These are phyloP conservation scores for Xestia ashworthii DNA, from an alignment of 2,888 invertebrate species.

Conservation along the genomic window DNA sequence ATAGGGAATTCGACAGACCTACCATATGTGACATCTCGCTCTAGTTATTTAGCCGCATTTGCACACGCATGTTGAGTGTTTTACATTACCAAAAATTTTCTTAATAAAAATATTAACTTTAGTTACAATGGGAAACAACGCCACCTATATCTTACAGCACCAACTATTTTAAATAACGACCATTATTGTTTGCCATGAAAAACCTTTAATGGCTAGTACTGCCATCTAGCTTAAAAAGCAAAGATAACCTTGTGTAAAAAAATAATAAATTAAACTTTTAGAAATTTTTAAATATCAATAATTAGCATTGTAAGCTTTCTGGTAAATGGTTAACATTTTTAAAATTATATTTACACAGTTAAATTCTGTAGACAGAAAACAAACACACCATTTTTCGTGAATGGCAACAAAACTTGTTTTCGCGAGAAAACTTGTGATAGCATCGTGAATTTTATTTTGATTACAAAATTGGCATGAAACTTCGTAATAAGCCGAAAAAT, in stretches of 20 bases:
- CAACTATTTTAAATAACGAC: background rate
- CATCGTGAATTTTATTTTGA: slow-evolving; percentile 88
- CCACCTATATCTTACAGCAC: background rate
- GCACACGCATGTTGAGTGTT: too few species aligned
- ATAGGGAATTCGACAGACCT: too few species aligned
- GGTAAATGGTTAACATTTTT: background rate
- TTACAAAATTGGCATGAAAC: slow-evolving; percentile 81
- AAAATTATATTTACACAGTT: background rate
- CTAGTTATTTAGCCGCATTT: too few species aligned
- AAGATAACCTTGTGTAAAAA: background rate
- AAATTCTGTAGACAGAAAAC: background rate
- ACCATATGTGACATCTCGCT: too few species aligned
- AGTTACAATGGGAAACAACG: background rate
- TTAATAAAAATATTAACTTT: background rate
- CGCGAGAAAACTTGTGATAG: slow-evolving; percentile 84
- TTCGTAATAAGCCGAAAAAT: slow-evolving; percentile 66
- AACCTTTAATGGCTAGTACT: background rate
- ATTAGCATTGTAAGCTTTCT: background rate
- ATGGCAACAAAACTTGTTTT: slow-evolving; percentile 88
- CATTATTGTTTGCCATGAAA: slow-evolving; percentile 2
- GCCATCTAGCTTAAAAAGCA: background rate
- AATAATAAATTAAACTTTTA: background rate
- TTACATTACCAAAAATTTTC: too few species aligned
- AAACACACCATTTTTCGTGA: slow-evolving; percentile 64
- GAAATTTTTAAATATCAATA: background rate